Evolutionary conservation across 92 coral and sea anemone genomes (phyloP).

Genomic region (Ricordea florida): DNA sequence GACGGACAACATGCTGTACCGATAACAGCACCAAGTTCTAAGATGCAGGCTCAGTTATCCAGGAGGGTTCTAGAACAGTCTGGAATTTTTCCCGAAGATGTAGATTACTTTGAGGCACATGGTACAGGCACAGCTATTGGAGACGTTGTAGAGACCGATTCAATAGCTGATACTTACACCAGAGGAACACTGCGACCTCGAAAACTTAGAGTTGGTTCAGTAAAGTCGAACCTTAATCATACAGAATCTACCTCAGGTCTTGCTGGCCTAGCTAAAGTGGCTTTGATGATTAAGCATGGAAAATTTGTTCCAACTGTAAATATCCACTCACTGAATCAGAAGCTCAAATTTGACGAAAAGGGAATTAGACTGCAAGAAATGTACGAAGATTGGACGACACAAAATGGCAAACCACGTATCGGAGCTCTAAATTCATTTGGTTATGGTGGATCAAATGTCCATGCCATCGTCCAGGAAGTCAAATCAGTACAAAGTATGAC

Average conservation of each 20-base stretch:
- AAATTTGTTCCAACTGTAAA: constrained; percentile 72
- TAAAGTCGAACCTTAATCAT: constrained; percentile 87
- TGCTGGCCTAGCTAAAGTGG: constrained; percentile 78
- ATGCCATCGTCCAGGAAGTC: constrained; percentile 48
- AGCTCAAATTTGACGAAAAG: constrained; percentile 53
- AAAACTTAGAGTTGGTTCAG: constrained; percentile 77
- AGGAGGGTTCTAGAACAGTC: constrained; percentile 62
- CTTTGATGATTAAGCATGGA: constrained; percentile 70
- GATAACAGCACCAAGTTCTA: constrained; percentile 80
- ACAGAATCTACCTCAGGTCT: constrained; percentile 86
- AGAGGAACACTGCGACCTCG: constrained; percentile 17
- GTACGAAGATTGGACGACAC: constrained; percentile 34
- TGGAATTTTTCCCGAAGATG: constrained; percentile 49
- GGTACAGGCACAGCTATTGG: constrained; percentile 93
- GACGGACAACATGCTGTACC: constrained; percentile 91
- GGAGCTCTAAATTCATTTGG: constrained; percentile 68
- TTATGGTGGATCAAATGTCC: constrained; percentile 70
- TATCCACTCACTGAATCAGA: constrained; percentile 58
- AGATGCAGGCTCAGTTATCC: constrained; percentile 63
- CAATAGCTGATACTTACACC: constrained; percentile 72
- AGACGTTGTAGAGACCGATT: constrained; percentile 74
- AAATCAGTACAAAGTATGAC: background rate
- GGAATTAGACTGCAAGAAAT: background rate
- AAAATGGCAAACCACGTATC: constrained; percentile 45
- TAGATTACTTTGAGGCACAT: constrained; percentile 83